Conservation (phyloP, 2,888 invertebrate genomes). For the Germaria angustata region DNA sequence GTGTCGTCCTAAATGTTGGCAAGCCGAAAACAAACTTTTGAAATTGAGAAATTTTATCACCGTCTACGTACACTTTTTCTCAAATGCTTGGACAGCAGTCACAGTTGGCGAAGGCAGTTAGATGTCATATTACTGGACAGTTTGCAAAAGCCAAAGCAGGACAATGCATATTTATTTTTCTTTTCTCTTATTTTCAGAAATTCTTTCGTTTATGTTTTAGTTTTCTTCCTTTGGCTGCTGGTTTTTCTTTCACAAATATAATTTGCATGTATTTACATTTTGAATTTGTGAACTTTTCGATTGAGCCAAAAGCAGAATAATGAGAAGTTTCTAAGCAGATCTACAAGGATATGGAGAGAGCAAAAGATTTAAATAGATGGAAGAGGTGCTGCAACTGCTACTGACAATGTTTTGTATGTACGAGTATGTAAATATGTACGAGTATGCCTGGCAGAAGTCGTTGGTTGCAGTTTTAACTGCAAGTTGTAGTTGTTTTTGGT, state of each 20-base stretch:
- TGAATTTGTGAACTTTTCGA: slow-evolving; percentile 54
- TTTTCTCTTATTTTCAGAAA: background rate
- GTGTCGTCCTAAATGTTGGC: background rate
- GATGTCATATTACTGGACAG: slow-evolving; percentile 65
- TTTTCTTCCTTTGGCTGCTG: slow-evolving; percentile 3
- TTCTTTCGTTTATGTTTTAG: slow-evolving; percentile 33
- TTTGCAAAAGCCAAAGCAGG: slow-evolving; percentile 55
- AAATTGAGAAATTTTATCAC: background rate
- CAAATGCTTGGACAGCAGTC: slow-evolving; percentile 50
- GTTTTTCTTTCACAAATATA: background rate
- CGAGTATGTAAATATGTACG: no score
- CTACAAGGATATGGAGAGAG: background rate
- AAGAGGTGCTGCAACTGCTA: slow-evolving; percentile 41
- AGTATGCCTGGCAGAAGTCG: slow-evolving; percentile 11
- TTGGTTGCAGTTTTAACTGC: slow-evolving; percentile 15
- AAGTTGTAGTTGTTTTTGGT: slow-evolving; percentile 39
- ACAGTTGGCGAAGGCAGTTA: slow-evolving; percentile 61
- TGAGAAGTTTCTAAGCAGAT: slow-evolving; percentile 20
- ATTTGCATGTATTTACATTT: slow-evolving; percentile 58
- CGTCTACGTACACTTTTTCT: background rate
- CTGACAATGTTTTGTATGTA: slow-evolving; percentile 41
- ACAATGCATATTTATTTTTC: slow-evolving; percentile 52
- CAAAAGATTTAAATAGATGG: slow-evolving; percentile 2
- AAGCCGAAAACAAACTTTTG: background rate
- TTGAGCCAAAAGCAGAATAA: slow-evolving; percentile 48